phyloP scores from a whole-genome alignment of 2,797 vertebrate genomes.

The Phataginus tricuspis region DNA sequence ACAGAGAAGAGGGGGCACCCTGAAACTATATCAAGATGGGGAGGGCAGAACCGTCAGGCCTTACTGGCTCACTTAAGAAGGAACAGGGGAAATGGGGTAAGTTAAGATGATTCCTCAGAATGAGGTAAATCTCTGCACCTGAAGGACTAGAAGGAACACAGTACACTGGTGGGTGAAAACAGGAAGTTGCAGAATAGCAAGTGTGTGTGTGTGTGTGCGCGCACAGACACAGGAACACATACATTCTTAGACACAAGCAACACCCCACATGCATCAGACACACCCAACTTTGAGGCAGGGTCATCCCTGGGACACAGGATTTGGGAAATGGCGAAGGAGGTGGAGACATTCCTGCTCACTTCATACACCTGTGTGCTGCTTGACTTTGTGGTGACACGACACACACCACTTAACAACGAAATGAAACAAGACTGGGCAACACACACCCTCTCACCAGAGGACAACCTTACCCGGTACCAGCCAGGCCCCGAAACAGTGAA shows the following conservation, averaged over 20 bases:
- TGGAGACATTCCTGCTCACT: background rate
- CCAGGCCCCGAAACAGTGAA: background rate
- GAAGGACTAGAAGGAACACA: background rate
- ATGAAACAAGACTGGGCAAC: background rate
- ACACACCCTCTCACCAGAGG: background rate
- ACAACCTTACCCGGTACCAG: background rate
- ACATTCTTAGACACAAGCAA: background rate
- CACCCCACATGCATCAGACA: background rate
- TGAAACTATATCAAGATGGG: background rate
- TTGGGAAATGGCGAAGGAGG: background rate
- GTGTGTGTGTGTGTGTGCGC: fast-evolving
- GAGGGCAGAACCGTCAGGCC: background rate
- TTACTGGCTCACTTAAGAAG: background rate
- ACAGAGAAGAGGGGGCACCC: background rate
- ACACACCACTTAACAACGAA: background rate
- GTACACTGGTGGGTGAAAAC: background rate
- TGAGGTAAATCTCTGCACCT: background rate
- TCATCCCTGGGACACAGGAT: background rate
- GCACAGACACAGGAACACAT: background rate
- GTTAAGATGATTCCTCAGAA: background rate
- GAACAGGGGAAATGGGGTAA: background rate
- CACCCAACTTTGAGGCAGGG: background rate
- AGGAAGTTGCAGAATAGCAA: background rate
- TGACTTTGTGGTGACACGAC: background rate
- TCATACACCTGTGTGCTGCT: background rate